These are phyloP conservation scores for Acanthurus tractus DNA, from an alignment of 2,797 vertebrate species.

Conservation along the genomic window DNA sequence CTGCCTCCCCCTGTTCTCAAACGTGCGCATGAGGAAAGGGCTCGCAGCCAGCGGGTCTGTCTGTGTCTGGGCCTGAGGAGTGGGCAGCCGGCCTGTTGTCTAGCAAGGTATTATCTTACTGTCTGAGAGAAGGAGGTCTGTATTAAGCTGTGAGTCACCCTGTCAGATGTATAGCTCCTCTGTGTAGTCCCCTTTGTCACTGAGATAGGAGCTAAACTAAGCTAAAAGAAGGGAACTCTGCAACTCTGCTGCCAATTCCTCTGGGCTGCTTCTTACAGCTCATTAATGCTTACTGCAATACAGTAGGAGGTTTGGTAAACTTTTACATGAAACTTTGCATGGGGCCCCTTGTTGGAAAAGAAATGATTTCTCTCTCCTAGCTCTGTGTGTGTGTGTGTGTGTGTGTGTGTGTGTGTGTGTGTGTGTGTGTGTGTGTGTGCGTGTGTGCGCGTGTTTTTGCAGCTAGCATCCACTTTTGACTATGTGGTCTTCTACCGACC, in stretches of 20 bases:
- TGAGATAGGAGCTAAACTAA: conserved; percentile 59
- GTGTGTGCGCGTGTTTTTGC: too few relatives aligned
- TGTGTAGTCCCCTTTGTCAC: conserved; percentile 59
- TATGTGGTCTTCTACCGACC: background rate
- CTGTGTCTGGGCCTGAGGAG: conserved; percentile 50
- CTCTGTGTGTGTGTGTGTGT: background rate
- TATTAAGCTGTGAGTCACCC: conserved; percentile 62
- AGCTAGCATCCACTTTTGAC: background rate
- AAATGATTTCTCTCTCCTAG: conserved; percentile 20
- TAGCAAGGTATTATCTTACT: conserved; percentile 77
- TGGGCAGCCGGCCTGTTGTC: conserved; percentile 74
- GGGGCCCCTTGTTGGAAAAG: conserved; percentile 34
- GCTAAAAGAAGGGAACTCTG: conserved; percentile 22
- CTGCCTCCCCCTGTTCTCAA: conserved; percentile 40
- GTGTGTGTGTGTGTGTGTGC: background rate
- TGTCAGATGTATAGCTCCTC: conserved; percentile 72
- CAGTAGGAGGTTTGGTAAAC: conserved; percentile 49
- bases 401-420: background rate
- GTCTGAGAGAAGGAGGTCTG: conserved; percentile 62
- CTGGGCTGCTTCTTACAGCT: conserved; percentile 40
- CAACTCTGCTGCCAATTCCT: conserved; percentile 31
- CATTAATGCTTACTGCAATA: conserved; percentile 60
- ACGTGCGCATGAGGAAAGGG: conserved; percentile 46
- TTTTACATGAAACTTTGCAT: conserved; percentile 44
- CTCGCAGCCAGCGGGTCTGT: conserved; percentile 54